A percentile compares a stretch with the other conserved stretches of the same genome.
These are phyloP conservation scores for Myanophis thanlyinensis DNA, from an alignment of 2,113 vertebrate species.

Conservation along the genomic window DNA sequence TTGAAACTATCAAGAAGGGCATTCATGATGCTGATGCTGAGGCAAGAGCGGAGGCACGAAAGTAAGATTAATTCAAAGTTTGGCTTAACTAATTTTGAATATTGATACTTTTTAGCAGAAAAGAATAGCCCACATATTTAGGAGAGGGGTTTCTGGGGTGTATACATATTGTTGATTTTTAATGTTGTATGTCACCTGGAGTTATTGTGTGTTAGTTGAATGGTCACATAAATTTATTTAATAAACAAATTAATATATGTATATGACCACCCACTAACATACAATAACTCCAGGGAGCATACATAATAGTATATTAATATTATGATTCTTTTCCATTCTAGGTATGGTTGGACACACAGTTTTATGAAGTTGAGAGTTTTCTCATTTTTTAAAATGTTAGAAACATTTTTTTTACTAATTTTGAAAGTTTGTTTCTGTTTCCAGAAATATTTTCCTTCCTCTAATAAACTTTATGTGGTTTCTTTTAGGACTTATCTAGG, in stretches of 20 bases:
- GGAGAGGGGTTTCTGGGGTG: not conserved
- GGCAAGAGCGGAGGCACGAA: slow-evolving; percentile 94
- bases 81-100: slow-evolving; percentile 17
- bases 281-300: not conserved
- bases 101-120: not conserved
- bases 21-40: slow-evolving; percentile 95
- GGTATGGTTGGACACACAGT: not conserved
- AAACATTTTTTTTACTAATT: not conserved
- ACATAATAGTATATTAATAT: not conserved
- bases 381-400: not conserved
- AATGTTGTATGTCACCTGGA: not conserved
- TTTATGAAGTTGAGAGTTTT: not conserved
- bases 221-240: not conserved
- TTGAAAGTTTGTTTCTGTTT: not conserved
- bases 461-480: slow-evolving; percentile 31
- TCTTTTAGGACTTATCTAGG: slow-evolving; percentile 87
- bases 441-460: not conserved
- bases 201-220: not conserved
- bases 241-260: not conserved
- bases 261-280: not conserved
- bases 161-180: not conserved
- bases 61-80: slow-evolving; percentile 74
- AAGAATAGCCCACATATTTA: not conserved
- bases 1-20: slow-evolving; percentile 97
- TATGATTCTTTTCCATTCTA: not conserved